Evolutionary conservation across 92 coral and sea anemone species (phyloP).

Genomic region (Muricea muricata): DNA sequence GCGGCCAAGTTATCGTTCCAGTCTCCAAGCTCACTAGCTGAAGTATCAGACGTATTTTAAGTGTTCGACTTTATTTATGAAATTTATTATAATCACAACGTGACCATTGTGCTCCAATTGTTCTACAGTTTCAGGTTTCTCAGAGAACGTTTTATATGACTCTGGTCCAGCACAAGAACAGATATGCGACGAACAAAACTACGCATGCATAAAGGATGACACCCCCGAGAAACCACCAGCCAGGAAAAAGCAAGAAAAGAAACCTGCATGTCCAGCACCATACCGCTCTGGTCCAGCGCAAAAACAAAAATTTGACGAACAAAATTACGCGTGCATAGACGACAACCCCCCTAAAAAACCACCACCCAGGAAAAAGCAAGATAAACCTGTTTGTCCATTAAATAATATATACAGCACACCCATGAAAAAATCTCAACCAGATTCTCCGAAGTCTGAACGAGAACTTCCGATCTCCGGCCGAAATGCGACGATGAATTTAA

Average conservation of each 20-base stretch:
- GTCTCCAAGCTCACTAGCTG: too few relatives aligned
- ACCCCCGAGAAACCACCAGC: neutral
- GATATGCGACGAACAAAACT: neutral
- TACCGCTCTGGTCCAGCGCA: too few relatives aligned
- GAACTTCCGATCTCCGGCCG: neutral
- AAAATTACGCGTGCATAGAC: too few relatives aligned
- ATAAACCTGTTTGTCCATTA: slow-evolving; percentile 1
- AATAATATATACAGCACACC: slow-evolving; percentile 6
- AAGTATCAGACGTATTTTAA: too few relatives aligned
- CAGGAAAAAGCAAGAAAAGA: neutral
- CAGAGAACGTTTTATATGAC: slow-evolving; percentile 26
- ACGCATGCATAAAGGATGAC: slow-evolving; percentile 21
- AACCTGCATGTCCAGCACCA: too few relatives aligned
- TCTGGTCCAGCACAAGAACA: neutral
- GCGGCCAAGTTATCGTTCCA: too few relatives aligned
- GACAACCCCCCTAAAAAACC: too few relatives aligned
- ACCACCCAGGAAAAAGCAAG: too few relatives aligned
- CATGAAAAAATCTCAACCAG: slow-evolving; percentile 8
- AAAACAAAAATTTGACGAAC: too few relatives aligned
- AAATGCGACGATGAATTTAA: neutral
- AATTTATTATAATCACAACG: too few relatives aligned
- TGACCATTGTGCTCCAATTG: neutral
- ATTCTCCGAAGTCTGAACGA: too few relatives aligned
- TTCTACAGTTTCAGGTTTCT: neutral
- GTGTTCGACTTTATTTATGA: too few relatives aligned